phyloP scores from a whole-genome alignment of 1,140 invertebrate genomes.

The Drosophila arawakana region DNA sequence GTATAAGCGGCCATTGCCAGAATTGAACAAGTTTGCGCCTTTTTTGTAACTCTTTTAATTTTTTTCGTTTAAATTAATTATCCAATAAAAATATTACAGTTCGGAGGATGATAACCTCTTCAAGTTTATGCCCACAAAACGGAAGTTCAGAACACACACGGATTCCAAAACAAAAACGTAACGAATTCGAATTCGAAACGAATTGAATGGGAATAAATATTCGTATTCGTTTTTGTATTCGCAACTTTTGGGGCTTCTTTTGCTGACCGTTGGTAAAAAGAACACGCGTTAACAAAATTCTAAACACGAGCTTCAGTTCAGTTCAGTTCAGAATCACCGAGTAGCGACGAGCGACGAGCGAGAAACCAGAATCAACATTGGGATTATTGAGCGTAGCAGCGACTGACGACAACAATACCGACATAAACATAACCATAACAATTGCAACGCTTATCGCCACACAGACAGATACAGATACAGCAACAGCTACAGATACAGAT shows the following conservation, averaged over 20 bases:
- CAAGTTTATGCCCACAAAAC: slow-evolving; percentile 4
- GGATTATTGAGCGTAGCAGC: slow-evolving; percentile 55
- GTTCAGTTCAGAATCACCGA: slow-evolving; percentile 48
- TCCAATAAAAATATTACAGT: not conserved
- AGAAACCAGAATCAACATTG: slow-evolving; percentile 66
- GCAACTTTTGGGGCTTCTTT: slow-evolving; percentile 11
- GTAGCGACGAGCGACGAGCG: slow-evolving; percentile 27
- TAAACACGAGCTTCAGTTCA: slow-evolving; percentile 46
- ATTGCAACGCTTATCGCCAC: slow-evolving; percentile 51
- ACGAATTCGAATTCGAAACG: not conserved
- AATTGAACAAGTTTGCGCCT: not conserved
- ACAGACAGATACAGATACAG: slow-evolving; percentile 34
- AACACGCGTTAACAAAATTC: slow-evolving; percentile 41
- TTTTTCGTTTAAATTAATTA: not conserved
- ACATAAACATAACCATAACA: slow-evolving; percentile 59
- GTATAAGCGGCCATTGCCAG: slow-evolving; percentile 75
- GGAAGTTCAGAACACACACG: not conserved
- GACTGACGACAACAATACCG: slow-evolving; percentile 44
- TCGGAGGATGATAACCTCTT: not conserved
- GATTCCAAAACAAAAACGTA: too few species aligned
- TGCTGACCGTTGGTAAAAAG: slow-evolving; percentile 28
- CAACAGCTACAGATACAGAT: slow-evolving; percentile 22
- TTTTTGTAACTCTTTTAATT: slow-evolving; percentile 3
- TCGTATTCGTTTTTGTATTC: slow-evolving; percentile 6
- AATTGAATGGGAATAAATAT: not conserved